Evolutionary conservation across 2,113 vertebrate genomes (phyloP).

Genomic region (Blennius ocellaris): DNA sequence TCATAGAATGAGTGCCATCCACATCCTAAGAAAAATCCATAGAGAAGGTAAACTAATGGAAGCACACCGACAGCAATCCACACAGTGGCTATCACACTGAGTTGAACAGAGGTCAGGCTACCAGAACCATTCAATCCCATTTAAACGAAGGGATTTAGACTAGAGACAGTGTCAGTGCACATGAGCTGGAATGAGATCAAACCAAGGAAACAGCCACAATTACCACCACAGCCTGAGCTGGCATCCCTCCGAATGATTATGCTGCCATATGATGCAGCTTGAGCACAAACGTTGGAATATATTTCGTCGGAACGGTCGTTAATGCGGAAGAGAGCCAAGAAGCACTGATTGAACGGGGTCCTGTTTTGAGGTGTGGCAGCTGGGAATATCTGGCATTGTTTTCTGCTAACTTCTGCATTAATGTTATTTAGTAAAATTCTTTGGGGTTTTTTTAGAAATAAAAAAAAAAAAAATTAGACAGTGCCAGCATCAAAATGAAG

Average conservation of each 20-base stretch:
- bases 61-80: conserved; percentile 28
- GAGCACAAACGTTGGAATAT: conserved; percentile 23
- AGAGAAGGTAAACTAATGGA: conserved; percentile 50
- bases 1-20: conserved; percentile 46
- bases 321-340: conserved; percentile 33
- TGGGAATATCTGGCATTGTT: conserved; percentile 25
- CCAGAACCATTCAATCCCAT: conserved; percentile 45
- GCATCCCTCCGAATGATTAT: conserved; percentile 46
- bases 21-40: conserved; percentile 65
- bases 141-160: conserved; percentile 30
- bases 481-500: conserved; percentile 22
- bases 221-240: conserved; percentile 51
- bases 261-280: conserved; percentile 52
- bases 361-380: conserved; percentile 35
- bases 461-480: background rate
- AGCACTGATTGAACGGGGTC: conserved; percentile 35
- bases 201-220: conserved; percentile 49
- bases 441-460: conserved; percentile 12
- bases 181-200: conserved; percentile 59
- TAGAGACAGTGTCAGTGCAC: conserved; percentile 30
- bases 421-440: background rate
- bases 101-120: conserved; percentile 45
- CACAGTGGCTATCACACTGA: conserved; percentile 42
- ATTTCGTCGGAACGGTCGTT: conserved; percentile 14
- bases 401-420: conserved; percentile 9